A percentile compares a stretch with the other conserved stretches of the same genome.
Conservation (phyloP, 2,888 invertebrate species). For the Pseudococcus jackbeardsleyi region DNA sequence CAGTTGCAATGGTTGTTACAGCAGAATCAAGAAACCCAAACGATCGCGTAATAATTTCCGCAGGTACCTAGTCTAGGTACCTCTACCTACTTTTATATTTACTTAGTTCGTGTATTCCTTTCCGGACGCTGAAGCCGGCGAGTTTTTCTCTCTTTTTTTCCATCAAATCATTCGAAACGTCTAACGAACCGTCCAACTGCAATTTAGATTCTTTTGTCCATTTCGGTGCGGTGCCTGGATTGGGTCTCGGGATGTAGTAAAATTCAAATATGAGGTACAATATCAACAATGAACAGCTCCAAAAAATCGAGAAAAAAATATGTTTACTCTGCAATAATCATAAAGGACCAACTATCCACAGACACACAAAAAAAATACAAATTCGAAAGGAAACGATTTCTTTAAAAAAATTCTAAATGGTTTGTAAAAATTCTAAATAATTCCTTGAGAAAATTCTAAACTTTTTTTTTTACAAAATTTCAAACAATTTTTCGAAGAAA, state of each 20-base stretch:
- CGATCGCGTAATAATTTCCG: not conserved
- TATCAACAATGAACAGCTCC: not conserved
- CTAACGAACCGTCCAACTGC: not conserved
- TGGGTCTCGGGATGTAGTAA: not conserved
- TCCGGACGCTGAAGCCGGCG: not conserved
- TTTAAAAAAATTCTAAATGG: too few species aligned
- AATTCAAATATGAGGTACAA: not conserved
- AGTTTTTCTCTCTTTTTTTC: not conserved
- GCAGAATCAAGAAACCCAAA: not conserved
- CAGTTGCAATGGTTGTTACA: not conserved
- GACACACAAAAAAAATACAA: too few species aligned
- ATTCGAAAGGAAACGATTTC: too few species aligned
- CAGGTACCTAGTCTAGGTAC: not conserved
- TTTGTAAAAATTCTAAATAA: too few species aligned
- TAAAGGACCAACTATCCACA: too few species aligned
- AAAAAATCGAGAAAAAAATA: too few species aligned
- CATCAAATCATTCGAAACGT: constrained; percentile 23
- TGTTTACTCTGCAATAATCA: too few species aligned
- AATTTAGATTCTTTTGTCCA: not conserved
- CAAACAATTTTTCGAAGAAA: too few species aligned
- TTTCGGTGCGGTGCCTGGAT: not conserved
- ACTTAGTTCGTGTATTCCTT: not conserved
- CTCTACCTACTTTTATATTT: not conserved
- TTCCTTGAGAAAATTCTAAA: too few species aligned
- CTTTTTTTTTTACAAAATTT: too few species aligned